Evolutionary conservation across 2,888 invertebrate species (phyloP).

Genomic region (Antitype chi): DNA sequence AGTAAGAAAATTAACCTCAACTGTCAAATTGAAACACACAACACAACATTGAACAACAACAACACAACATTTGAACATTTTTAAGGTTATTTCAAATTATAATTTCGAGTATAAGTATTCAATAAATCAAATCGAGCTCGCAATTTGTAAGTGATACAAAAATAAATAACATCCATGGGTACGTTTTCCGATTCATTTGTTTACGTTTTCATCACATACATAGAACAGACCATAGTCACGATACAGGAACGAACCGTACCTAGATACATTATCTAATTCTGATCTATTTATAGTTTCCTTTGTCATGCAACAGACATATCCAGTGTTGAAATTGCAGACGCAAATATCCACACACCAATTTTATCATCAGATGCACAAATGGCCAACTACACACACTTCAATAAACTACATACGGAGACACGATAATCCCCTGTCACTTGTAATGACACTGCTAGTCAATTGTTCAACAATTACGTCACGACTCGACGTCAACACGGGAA

Average conservation of each 20-base stretch:
- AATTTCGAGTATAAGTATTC: neutral
- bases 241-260: neutral
- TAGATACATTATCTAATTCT: neutral
- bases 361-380: conserved; percentile 34
- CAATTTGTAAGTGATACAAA: neutral
- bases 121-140: neutral
- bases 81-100: neutral
- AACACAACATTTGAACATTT: too few species aligned
- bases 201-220: neutral
- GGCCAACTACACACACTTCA: conserved; percentile 17
- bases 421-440: conserved; percentile 54
- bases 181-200: neutral
- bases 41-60: too few species aligned
- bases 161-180: neutral
- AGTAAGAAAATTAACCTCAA: neutral
- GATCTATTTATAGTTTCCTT: neutral
- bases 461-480: conserved; percentile 57
- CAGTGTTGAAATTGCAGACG: neutral
- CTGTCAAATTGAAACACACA: too few species aligned
- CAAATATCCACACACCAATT: conserved; percentile 31
- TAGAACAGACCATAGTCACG: neutral
- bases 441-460: conserved; percentile 65
- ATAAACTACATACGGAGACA: conserved; percentile 37
- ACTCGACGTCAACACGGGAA: conserved; percentile 73
- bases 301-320: neutral